Evolutionary conservation across 2,888 invertebrate species (phyloP).

Genomic region (Trachelus troglodyta): DNA sequence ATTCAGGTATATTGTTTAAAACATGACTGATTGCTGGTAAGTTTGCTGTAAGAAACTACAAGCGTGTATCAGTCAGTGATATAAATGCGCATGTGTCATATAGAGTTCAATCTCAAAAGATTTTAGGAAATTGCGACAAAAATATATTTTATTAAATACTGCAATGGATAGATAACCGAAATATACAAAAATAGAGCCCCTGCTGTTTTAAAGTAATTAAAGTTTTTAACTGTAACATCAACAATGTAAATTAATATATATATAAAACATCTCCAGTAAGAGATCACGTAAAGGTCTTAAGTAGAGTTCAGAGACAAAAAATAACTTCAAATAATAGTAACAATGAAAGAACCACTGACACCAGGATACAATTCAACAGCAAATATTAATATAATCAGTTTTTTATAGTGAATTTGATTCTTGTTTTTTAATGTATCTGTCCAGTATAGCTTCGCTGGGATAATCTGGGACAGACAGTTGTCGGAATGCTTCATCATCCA

Average conservation of each 20-base stretch:
- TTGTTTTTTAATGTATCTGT: conserved; percentile 80
- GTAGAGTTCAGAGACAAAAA: neutral
- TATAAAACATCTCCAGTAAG: neutral
- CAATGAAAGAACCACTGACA: neutral
- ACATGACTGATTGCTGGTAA: neutral
- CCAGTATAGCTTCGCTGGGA: conserved; percentile 81
- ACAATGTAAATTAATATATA: neutral
- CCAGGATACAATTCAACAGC: neutral
- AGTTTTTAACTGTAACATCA: neutral
- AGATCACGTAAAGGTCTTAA: neutral
- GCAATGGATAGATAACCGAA: neutral
- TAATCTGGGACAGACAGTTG: conserved; percentile 89
- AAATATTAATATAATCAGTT: neutral
- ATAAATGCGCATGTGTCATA: neutral
- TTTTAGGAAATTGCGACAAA: neutral
- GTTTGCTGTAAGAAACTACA: neutral
- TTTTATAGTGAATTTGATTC: conserved; percentile 50
- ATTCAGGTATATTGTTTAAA: neutral
- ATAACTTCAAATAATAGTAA: neutral
- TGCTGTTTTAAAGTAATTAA: neutral
- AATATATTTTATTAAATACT: neutral
- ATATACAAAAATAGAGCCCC: neutral
- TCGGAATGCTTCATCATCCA: conserved; percentile 94
- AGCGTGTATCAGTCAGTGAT: neutral
- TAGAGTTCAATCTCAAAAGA: neutral